Percentiles rank a stretch among this genome's conserved stretches.
Evolutionary conservation across 2,113 vertebrate genomes (phyloP).

Genomic region (Chrysochloris asiatica): DNA sequence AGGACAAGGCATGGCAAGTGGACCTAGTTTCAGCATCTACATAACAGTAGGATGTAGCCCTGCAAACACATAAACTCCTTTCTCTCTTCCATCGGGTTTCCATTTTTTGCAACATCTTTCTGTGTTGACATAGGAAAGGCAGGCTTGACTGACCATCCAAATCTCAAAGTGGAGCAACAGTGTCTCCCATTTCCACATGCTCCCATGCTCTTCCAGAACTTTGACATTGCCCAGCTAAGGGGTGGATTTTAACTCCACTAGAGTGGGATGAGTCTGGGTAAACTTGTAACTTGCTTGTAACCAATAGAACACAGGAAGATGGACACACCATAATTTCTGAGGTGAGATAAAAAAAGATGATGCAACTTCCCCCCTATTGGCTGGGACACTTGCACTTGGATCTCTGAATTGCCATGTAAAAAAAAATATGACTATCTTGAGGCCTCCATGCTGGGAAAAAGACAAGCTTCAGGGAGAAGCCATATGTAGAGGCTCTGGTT

Average conservation of each 20-base stretch:
- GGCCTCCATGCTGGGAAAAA: background rate
- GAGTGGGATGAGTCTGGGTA: background rate
- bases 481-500: no score
- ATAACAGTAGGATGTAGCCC: background rate
- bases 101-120: background rate
- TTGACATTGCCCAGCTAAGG: background rate
- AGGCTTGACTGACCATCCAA: slow-evolving; percentile 8
- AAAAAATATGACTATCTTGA: background rate
- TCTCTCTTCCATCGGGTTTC: background rate
- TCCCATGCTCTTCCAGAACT: background rate
- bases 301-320: background rate
- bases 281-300: background rate
- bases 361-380: background rate
- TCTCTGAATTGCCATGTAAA: background rate
- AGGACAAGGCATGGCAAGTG: background rate
- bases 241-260: background rate
- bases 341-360: background rate
- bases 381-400: background rate
- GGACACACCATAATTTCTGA: background rate
- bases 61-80: background rate
- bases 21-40: background rate
- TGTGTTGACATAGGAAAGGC: background rate
- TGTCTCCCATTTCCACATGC: no score
- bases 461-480: background rate
- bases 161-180: background rate